Conservation (phyloP, 2,797 vertebrate species). For the Coreius guichenoti region DNA sequence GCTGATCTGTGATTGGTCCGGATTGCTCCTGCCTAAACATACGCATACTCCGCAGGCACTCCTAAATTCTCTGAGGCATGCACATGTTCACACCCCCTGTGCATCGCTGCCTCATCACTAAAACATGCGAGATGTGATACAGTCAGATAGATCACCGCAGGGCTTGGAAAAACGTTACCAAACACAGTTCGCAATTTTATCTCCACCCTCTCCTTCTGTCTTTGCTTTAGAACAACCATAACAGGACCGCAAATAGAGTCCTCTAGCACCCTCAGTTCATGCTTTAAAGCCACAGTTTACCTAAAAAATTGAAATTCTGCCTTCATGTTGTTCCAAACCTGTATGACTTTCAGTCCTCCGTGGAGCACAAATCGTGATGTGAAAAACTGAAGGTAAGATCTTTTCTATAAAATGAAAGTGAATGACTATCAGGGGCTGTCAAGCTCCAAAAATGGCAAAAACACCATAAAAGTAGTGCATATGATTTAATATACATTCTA, state of each 20-base stretch:
- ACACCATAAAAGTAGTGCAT: not conserved
- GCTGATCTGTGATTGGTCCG: constrained; percentile 25
- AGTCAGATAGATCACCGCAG: constrained; percentile 50
- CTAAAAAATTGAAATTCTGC: not conserved
- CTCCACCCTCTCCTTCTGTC: constrained; percentile 23
- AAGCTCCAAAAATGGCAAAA: not conserved
- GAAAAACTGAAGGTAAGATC: not conserved
- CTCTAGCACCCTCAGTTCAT: not conserved
- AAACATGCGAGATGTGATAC: constrained; percentile 59
- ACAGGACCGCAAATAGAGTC: constrained; percentile 11
- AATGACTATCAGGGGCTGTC: not conserved
- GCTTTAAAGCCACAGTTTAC: not conserved
- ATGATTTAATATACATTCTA: not conserved
- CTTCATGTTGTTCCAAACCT: not conserved
- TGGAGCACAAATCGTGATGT: not conserved
- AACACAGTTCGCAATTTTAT: constrained; percentile 47
- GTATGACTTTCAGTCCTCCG: not conserved
- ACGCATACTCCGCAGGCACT: constrained; percentile 19
- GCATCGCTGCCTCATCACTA: constrained; percentile 64
- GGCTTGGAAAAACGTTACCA: constrained; percentile 51
- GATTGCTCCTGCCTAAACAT: constrained; percentile 24
- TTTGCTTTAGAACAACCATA: constrained; percentile 15
- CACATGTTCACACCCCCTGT: constrained; percentile 35
- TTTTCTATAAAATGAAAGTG: not conserved
- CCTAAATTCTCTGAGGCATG: constrained; percentile 44